Conservation (phyloP, 1,140 invertebrate genomes). For the Drosophila mayri region DNA sequence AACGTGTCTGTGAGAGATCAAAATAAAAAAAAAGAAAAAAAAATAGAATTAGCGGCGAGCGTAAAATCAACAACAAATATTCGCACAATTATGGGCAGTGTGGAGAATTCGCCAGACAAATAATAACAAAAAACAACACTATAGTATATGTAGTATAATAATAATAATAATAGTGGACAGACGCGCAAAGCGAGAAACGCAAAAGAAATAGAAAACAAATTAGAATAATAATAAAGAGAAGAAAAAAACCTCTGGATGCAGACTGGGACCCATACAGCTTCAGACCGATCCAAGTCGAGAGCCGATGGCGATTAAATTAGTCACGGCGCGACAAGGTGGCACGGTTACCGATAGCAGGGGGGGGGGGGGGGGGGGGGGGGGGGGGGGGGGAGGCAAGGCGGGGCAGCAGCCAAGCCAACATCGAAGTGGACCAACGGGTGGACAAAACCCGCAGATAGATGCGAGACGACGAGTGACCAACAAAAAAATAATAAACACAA, state of each 20-base stretch:
- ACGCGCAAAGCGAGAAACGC: slow-evolving; percentile 22
- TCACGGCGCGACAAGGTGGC: slow-evolving; percentile 33
- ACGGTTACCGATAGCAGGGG: neutral
- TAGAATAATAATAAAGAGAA: slow-evolving; percentile 78
- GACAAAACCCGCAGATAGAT: slow-evolving; percentile 40
- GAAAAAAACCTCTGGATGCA: slow-evolving; percentile 43
- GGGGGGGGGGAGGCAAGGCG: neutral
- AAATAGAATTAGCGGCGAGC: slow-evolving; percentile 53
- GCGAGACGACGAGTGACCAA: slow-evolving; percentile 52
- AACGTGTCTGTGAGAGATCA: slow-evolving; percentile 68
- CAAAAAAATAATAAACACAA: slow-evolving; percentile 28
- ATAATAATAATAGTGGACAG: slow-evolving; percentile 41
- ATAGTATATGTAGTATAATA: slow-evolving; percentile 10
- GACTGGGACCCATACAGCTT: slow-evolving; percentile 20
- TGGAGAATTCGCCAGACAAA: slow-evolving; percentile 74
- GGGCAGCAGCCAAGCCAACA: slow-evolving; percentile 48
- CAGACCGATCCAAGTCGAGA: slow-evolving; percentile 19
- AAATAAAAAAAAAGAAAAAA: slow-evolving; percentile 7
- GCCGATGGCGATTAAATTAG: slow-evolving; percentile 75
- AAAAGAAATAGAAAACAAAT: slow-evolving; percentile 62
- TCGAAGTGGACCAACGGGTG: slow-evolving; percentile 76
- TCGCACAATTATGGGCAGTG: slow-evolving; percentile 53
- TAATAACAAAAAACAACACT: slow-evolving; percentile 57
- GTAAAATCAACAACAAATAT: slow-evolving; percentile 39
- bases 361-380: neutral